These are phyloP conservation scores for Cataglyphis albicans DNA, from an alignment of 2,888 invertebrate genomes.

Conservation along the genomic window DNA sequence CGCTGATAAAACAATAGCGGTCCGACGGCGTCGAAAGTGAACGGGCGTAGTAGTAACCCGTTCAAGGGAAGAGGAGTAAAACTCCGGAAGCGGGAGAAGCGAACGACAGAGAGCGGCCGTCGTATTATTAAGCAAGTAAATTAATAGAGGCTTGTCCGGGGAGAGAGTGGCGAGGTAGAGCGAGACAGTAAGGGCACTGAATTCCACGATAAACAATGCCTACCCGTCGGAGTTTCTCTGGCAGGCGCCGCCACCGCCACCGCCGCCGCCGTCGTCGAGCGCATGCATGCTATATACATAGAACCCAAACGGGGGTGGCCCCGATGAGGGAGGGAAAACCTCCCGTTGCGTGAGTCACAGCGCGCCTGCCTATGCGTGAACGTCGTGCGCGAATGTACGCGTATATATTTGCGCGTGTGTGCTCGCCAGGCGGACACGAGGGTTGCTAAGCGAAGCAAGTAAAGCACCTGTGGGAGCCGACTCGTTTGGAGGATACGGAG, in stretches of 20 bases:
- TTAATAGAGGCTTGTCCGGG: slow-evolving; percentile 83
- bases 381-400: slow-evolving; percentile 19
- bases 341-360: slow-evolving; percentile 56
- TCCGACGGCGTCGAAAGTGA: slow-evolving; percentile 69
- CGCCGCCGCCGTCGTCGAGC: slow-evolving; percentile 1
- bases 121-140: slow-evolving; percentile 85
- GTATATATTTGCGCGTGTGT: neutral
- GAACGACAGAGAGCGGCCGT: slow-evolving; percentile 62
- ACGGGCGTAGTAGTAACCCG: slow-evolving; percentile 48
- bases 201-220: slow-evolving; percentile 84
- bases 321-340: slow-evolving; percentile 44
- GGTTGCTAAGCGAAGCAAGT: slow-evolving; percentile 81
- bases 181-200: slow-evolving; percentile 74
- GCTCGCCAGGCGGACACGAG: slow-evolving; percentile 73
- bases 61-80: slow-evolving; percentile 53
- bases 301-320: slow-evolving; percentile 41
- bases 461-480: slow-evolving; percentile 84
- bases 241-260: slow-evolving; percentile 46
- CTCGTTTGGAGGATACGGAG: slow-evolving; percentile 70
- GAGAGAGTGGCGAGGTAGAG: slow-evolving; percentile 63
- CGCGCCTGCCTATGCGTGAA: slow-evolving; percentile 57
- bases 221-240: slow-evolving; percentile 66
- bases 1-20: slow-evolving; percentile 67
- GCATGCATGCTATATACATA: slow-evolving; percentile 44
- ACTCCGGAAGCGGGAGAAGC: slow-evolving; percentile 33